A percentile compares a stretch with the other conserved stretches of the same genome.
Evolutionary conservation across 2,797 vertebrate species (phyloP).

Genomic region (Aphelocoma californica): DNA sequence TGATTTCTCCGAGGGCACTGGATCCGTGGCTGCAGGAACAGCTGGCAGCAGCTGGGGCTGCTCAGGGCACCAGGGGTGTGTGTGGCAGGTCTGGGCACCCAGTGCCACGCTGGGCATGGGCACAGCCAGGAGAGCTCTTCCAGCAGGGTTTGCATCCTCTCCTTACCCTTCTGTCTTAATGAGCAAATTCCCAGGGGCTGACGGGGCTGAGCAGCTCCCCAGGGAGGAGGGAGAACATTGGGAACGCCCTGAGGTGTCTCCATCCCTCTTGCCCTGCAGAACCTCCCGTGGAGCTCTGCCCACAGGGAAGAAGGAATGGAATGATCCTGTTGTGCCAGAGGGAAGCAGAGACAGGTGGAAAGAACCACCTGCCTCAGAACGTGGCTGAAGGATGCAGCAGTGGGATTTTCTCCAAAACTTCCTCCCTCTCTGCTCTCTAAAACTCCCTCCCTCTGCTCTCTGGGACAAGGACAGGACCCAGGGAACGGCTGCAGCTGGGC

Average conservation of each 20-base stretch:
- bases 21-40: background rate
- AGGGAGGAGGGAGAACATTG: accelerated
- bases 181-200: accelerated
- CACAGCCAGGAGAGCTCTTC: background rate
- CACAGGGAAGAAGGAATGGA: background rate
- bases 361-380: background rate
- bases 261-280: background rate
- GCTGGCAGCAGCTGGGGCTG: background rate
- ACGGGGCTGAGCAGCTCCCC: accelerated
- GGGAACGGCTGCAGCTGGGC: background rate
- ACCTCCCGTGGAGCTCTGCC: background rate
- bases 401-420: background rate
- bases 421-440: no score
- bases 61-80: accelerated
- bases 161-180: accelerated
- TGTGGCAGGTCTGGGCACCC: accelerated
- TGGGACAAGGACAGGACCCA: background rate
- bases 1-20: background rate
- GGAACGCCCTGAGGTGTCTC: background rate
- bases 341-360: background rate
- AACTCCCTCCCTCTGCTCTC: background rate
- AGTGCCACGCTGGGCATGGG: accelerated
- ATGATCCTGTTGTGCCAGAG: background rate
- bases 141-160: background rate
- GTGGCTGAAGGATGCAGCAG: background rate